phyloP scores from a whole-genome alignment of 2,113 vertebrate species.

The Phrynosoma blainvillii region DNA sequence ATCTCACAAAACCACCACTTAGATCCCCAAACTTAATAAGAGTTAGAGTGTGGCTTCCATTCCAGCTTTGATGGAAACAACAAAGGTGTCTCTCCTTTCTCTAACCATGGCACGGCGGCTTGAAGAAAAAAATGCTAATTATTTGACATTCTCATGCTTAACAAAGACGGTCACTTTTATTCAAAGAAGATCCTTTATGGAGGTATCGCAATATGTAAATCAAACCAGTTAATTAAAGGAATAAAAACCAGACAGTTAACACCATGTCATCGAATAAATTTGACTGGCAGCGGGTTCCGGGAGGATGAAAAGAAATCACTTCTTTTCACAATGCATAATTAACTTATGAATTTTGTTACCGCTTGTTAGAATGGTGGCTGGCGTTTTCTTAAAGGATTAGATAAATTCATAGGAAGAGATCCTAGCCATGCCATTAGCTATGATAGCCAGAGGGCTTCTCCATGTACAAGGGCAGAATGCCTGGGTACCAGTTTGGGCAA shows the following conservation, averaged over 20 bases:
- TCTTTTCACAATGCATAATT: conserved; percentile 4
- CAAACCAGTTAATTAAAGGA: conserved; percentile 22
- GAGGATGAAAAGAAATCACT: background rate
- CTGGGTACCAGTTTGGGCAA: background rate
- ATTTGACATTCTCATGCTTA: conserved; percentile 18
- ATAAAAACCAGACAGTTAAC: conserved; percentile 26
- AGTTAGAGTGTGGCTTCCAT: background rate
- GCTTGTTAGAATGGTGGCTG: background rate
- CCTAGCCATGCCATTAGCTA: background rate
- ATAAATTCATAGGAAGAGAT: background rate
- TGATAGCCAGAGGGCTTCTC: background rate
- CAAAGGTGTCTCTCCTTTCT: background rate
- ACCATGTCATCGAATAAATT: background rate
- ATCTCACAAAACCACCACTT: background rate
- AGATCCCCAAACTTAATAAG: background rate
- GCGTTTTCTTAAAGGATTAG: background rate
- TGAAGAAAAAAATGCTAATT: background rate
- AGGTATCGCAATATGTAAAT: conserved; percentile 8
- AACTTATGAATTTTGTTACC: background rate
- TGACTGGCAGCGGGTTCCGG: background rate
- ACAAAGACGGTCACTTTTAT: conserved; percentile 8
- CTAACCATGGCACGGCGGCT: background rate
- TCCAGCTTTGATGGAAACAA: background rate
- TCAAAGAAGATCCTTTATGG: background rate
- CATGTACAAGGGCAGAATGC: background rate